Base-by-base conservation (phyloP, 2,888 invertebrate genomes). In the Watsonalla cultraria region DNA sequence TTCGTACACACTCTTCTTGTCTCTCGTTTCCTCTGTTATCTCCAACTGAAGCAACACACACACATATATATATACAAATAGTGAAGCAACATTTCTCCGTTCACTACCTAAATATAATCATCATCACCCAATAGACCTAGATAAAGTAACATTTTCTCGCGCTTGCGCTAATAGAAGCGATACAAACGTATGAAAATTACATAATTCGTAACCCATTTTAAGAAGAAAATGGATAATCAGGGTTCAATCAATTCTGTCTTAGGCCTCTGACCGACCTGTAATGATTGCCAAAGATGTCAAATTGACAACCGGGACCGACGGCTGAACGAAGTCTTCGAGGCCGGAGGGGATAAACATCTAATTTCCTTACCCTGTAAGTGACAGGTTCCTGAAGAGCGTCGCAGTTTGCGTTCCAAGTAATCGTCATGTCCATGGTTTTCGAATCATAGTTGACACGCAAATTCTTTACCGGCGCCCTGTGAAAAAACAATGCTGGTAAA, bases 391-490 rank as follows among this genome's bases (percentile, higher is more conserved):
- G 68, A 13, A 87, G 66, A 9, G 82, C 78, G 52, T 91, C 90
- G 78, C 97, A 97, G 53, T 94, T 94, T 0, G 96, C 93, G 46
- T 92, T 91, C 96, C 96, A 96, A 13, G 90, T 82, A 0, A 96
- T 92, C 33, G 86, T 84, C 84, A 96, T 92, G 14, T 83, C 62
- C 0, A 71, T 67, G 15, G 73, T 80, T 6, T 72, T 66, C 15
- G 77, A 73, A 13, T 80, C 68, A 51, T 76, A 84, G 2, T 71
- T 74, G 6, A 94, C 93, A 13, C 79, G 83, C 2, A 96, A 76
- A 58, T 92, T 91, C 72, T 94, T 95, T 0, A 96, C 95, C 0
- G 96, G 93, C 34, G 95, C 94, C 58, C 91, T 91, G 45, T 66
- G 66, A 64, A 52, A 35, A 42, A 24, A 48, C 9, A 46, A 55